A percentile compares a stretch with the other conserved stretches of the same genome.
Evolutionary conservation across 2,113 vertebrate genomes (phyloP).

Genomic region (Orycteropus afer): DNA sequence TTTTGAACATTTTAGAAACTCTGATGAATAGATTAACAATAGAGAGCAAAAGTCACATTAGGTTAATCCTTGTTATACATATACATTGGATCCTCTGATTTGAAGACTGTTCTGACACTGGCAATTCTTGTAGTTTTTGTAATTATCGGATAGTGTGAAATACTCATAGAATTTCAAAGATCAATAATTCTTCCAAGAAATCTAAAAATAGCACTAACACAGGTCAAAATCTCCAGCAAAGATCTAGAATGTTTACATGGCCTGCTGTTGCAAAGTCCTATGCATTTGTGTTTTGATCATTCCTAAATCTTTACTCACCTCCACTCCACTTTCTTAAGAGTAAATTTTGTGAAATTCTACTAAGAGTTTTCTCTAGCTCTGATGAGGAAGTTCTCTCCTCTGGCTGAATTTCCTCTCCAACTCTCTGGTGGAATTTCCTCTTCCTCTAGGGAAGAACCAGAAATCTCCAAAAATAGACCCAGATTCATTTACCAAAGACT

Average conservation of each 20-base stretch:
- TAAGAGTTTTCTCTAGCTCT: slow-evolving; percentile 20
- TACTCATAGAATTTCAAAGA: background rate
- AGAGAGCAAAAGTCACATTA: background rate
- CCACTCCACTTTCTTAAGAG: background rate
- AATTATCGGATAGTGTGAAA: background rate
- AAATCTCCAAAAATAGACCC: background rate
- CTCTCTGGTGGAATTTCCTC: background rate
- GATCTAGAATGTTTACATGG: background rate
- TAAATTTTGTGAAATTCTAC: slow-evolving; percentile 49
- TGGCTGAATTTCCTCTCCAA: background rate
- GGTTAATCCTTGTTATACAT: no score
- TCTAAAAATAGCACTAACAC: background rate
- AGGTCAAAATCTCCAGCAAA: background rate
- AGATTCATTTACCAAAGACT: background rate
- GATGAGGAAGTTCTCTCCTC: slow-evolving; percentile 49
- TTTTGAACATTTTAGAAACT: slow-evolving; percentile 60
- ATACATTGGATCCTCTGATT: background rate
- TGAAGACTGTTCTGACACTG: background rate
- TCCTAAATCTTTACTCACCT: background rate
- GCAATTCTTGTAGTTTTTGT: background rate
- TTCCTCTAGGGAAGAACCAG: background rate
- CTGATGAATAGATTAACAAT: background rate
- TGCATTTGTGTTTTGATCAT: background rate
- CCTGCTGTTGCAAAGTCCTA: background rate
- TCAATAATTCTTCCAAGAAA: slow-evolving; percentile 30